Base-by-base conservation (phyloP, 1,140 invertebrate genomes). In the Myzus persicae region DNA sequence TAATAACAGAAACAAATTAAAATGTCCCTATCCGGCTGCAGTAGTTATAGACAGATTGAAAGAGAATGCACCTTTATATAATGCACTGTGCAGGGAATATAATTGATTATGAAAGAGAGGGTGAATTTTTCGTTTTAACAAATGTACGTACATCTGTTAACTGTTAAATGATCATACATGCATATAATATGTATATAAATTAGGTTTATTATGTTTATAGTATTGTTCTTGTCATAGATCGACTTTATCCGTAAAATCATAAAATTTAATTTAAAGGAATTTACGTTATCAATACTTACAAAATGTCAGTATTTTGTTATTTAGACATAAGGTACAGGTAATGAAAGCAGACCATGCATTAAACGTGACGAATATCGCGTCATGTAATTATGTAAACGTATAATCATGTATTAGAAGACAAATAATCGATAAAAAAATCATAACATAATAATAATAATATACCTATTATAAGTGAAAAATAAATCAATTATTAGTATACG, bases 121-220 rank as follows among this genome's bases (percentile, higher is more conserved):
- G 85, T 87, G 44, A n/a, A 46, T 85, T 85, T 87, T 87, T 87
- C 31, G 20, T 46, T 87, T 36, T 84, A 26, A 11, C 82, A n/a
- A n/a, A n/a, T n/a, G 24, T 31, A 40, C 59, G 59, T 67, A 67
- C 31, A 67, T 76, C 59, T 76, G 18, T 36, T 76, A 76, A 76
- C n/a, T n/a, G 59, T 36, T n/a, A 11, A 76, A 76, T 76, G 11
- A 18, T 26, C 48, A 51, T 14, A n/a, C 14, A 67, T 5, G 7
- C 11, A 59, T 31, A 59, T 59, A 11, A 54, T 51, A 26, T 54
- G 26, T 54, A 54, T 26, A 54, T 54, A 67, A 18, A 76, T 76
- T n/a, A n/a, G 14, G 4, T 67, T 67, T 5, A n/a, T 67, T n/a
- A 67, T 67, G 11, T 67, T n/a, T 67, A 67, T 67, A 18, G 14